phyloP scores from a whole-genome alignment of 2,797 vertebrate species.

The Triplophysa bombifrons region DNA sequence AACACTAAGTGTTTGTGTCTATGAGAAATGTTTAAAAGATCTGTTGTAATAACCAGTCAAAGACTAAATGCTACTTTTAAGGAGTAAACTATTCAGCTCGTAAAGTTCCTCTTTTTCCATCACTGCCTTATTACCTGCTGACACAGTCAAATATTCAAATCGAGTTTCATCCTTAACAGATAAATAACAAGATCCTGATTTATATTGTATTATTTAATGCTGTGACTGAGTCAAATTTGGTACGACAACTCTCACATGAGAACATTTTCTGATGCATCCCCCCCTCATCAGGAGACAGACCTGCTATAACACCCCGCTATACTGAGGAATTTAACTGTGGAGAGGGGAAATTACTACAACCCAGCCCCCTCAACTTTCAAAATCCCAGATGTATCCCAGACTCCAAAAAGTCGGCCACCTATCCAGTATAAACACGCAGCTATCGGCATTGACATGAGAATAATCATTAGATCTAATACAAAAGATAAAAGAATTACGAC shows the following conservation, averaged over 20 bases:
- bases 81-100: neutral
- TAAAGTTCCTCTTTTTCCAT: neutral
- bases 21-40: neutral
- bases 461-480: neutral
- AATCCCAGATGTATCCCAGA: conserved; percentile 32
- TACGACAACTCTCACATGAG: neutral
- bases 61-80: conserved; percentile 13
- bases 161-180: neutral
- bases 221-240: neutral
- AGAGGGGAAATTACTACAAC: conserved; percentile 15
- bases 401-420: conserved; percentile 17
- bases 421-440: conserved; percentile 19
- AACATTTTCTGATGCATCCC: conserved; percentile 16
- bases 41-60: neutral
- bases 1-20: neutral
- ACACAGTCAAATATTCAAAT: neutral
- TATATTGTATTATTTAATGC: conserved; percentile 9
- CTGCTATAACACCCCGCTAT: conserved; percentile 16
- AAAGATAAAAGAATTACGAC: neutral
- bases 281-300: conserved; percentile 19
- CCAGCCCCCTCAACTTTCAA: neutral
- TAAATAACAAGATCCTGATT: neutral
- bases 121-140: neutral
- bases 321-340: conserved; percentile 31
- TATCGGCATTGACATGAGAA: neutral